Conservation (phyloP, 2,113 vertebrate genomes). For the Alethe castanea region DNA sequence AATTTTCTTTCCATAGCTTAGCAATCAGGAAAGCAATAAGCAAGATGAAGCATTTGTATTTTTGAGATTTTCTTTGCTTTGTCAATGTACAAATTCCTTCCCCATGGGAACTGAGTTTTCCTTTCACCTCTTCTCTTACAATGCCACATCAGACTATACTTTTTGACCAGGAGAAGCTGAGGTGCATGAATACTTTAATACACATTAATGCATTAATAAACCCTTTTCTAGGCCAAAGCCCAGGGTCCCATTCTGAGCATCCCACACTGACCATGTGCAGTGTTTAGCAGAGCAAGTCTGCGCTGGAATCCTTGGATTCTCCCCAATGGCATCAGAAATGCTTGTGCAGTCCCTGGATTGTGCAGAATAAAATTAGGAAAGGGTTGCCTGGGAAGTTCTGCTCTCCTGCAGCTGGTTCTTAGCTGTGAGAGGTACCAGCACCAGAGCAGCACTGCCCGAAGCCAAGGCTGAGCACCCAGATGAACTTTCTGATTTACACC, state of each 20-base stretch:
- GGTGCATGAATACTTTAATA: not conserved
- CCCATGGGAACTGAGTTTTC: rapidly evolving
- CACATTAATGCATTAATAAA: not conserved
- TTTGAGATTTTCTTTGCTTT: not conserved
- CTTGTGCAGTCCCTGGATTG: not conserved
- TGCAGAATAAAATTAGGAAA: not conserved
- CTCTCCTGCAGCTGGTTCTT: not conserved
- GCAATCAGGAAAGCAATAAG: not conserved
- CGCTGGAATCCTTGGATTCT: not conserved
- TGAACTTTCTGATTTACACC: not conserved
- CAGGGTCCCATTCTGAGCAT: not conserved
- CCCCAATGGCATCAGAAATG: not conserved
- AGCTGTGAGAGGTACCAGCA: not conserved
- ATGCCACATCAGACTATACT: not conserved
- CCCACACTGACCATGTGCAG: not conserved
- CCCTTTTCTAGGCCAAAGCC: not conserved
- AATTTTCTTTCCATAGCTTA: not conserved
- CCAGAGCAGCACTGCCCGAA: not conserved
- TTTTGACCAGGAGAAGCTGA: not conserved
- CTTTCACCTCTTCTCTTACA: not conserved
- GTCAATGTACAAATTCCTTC: not conserved
- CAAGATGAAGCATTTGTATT: not conserved
- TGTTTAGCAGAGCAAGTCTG: not conserved
- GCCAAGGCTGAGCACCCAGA: not conserved
- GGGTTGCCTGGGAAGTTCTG: not conserved